Base-by-base conservation (phyloP, 2,113 vertebrate genomes). In the Bettongia penicillata region DNA sequence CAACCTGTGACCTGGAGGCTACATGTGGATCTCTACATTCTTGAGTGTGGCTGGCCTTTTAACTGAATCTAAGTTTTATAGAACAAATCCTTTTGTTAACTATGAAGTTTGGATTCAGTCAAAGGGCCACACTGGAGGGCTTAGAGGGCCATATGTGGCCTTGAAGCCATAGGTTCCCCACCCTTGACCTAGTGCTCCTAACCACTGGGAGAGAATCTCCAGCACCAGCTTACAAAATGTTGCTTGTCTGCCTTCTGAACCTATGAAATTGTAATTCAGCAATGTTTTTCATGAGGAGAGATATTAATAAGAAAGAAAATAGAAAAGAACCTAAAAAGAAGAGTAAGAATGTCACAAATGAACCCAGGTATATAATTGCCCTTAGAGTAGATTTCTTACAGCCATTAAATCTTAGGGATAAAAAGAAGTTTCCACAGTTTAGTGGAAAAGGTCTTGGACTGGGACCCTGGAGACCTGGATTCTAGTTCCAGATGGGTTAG, bases 261-360 rank as follows among this genome's bases (percentile, higher is more conserved):
- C 16, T 22, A 5, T n/a, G 19, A 84, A 84, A 43, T 84, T 84
- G 68, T 90, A 9, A 37, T 14, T 68, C 51, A 90, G 37, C 57
- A 26, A 53, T 90, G 22, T n/a, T 25, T 23, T 22, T 53, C 91
- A 53, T 90, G 51, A 94, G 8, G 9, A 92, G 89, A 77, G 8
- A 90, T 96, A 53, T 93, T n/a, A 93, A 95, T 90, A 26, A 51
- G 0, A 93, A 93, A 91, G 92, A 95, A 96, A 90, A 93, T 48
- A 91, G 24, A 52, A 90, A 53, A 93, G 14, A 96, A 90, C 11
- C 28, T 95, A 31, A 95, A 93, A 91, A 24, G 7, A 84, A 92
- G 91, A 93, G 28, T 14, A 77, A 4, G 51, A 53, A 90, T 96
- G 68, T n/a, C n/a, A 84, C 16, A 84, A n/a, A 0, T 84, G 37